Base-by-base conservation (phyloP, 2,888 invertebrate genomes). In the Crepidodera aurea region DNA sequence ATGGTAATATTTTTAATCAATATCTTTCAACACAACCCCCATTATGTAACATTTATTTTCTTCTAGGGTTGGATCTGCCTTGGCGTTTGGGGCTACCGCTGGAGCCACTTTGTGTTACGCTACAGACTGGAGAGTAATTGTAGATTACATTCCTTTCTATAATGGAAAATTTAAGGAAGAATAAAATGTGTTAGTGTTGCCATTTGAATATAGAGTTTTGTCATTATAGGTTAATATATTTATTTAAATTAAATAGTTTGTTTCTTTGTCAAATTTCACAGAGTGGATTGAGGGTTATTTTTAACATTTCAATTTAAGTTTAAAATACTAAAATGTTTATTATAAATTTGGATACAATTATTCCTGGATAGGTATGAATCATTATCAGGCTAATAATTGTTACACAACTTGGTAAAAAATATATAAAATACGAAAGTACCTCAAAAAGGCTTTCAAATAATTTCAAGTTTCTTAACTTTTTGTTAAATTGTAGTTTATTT, bases 41-140 rank as follows among this genome's bases (percentile, higher is more conserved):
- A 22, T 66, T 51, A 67, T 65, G 60, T 65, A 67, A 64, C 62
- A 60, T 75, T 75, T 50, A 65, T 85, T 53, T 34, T 27, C 37
- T 63, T 59, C 29, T 56, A 81, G 89, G 85, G 62, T 86, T 32
- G 84, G 88, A 13, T 87, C 90, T 4, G 85, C 84, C 13, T 75
- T 81, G 0, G 83, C 83, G 0, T 94, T 88, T 76, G 92, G 93
- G 42, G 85, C 85, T 29, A 83, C 88, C 0, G 88, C 84, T n/a
- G 84, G 86, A 60, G 74, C 86, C 18, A 83, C 82, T 0, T 68
- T 90, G 7, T 80, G 89, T 1, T 94, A 91, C 79, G 84, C 89
- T 70, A 92, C 92, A 0, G 93, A 94, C 77, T 94, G 93, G 93
- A 90, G 87, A 80, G 77, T 86, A 51, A 82, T 93, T 66, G 83